phyloP scores from a whole-genome alignment of 2,113 vertebrate genomes.

The Balaenoptera acutorostrata region DNA sequence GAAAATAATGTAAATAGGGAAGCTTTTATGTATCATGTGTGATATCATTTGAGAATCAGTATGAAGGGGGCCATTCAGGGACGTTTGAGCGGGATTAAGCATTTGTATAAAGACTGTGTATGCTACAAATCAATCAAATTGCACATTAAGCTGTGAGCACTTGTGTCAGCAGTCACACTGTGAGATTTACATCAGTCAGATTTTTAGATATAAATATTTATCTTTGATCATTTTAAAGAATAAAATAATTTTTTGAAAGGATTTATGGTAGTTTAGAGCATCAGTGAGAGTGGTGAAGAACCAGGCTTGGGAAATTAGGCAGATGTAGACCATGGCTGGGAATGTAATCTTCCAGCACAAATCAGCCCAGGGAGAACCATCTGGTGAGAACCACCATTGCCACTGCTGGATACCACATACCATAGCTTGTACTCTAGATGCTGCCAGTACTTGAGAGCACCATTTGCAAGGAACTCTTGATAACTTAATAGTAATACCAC shows the following conservation, averaged over 20 bases:
- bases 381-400: not conserved
- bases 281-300: not conserved
- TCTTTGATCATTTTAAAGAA: not conserved
- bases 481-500: not conserved
- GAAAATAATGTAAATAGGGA: not conserved
- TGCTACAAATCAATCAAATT: not conserved
- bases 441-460: not conserved
- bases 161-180: not conserved
- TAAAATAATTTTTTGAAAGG: not conserved
- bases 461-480: not conserved
- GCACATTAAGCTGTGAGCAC: not conserved
- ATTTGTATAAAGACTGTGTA: not conserved
- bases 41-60: not conserved
- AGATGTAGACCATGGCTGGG: not conserved
- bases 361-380: not conserved
- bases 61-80: not conserved
- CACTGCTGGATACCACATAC: not conserved
- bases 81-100: not conserved
- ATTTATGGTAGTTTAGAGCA: not conserved
- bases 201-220: not conserved
- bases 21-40: not conserved
- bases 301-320: not conserved
- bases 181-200: not conserved
- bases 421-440: not conserved
- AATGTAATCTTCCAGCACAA: not conserved